Evolutionary conservation across 2,888 invertebrate genomes (phyloP).

Genomic region (Acrocera orbiculus): DNA sequence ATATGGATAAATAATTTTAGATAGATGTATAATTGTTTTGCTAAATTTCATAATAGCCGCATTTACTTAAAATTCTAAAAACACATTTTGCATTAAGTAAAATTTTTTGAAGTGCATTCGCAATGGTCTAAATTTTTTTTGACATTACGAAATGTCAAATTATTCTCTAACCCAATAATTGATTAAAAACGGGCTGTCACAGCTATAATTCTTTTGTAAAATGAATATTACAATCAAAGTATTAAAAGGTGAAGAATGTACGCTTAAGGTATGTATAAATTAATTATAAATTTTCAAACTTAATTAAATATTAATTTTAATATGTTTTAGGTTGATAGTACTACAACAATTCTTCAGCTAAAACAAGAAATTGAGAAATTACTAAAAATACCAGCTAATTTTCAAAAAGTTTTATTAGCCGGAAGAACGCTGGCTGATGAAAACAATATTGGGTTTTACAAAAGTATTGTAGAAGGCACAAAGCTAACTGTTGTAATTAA

Average conservation of each 20-base stretch:
- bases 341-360: conserved; percentile 45
- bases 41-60: too few species aligned
- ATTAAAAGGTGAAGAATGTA: conserved; percentile 51
- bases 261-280: conserved; percentile 38
- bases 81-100: too few species aligned
- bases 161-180: too few species aligned
- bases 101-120: too few species aligned
- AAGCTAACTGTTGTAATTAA: conserved; percentile 55
- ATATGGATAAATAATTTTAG: too few species aligned
- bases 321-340: conserved; percentile 33
- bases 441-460: conserved; percentile 48
- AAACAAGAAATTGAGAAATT: conserved; percentile 47
- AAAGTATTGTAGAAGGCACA: conserved; percentile 54
- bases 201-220: conserved; percentile 2
- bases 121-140: too few species aligned
- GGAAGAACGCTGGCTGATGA: conserved; percentile 57
- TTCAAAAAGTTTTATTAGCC: conserved; percentile 52
- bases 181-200: too few species aligned
- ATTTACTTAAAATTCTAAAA: too few species aligned
- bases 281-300: not conserved
- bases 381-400: conserved; percentile 45
- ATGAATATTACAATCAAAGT: conserved; percentile 62
- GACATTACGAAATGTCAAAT: too few species aligned
- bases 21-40: too few species aligned
- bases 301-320: not conserved